Conservation (phyloP, 2,113 vertebrate genomes). For the Podocnemis expansa region DNA sequence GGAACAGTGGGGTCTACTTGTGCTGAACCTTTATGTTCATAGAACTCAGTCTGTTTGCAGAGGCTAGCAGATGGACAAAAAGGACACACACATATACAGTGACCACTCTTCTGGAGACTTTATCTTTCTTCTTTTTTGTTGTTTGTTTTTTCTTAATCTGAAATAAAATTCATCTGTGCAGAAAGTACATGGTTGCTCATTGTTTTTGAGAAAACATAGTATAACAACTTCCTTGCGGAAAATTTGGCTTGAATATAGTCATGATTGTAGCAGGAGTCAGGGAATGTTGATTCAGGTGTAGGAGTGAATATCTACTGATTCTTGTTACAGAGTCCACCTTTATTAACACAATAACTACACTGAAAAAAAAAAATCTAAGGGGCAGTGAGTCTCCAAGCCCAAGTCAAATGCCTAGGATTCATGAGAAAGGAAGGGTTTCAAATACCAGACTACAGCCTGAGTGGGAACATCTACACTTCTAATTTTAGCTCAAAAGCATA, state of each 20-base stretch:
- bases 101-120: neutral
- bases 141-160: neutral
- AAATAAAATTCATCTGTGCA: neutral
- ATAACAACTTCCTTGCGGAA: neutral
- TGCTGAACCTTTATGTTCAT: neutral
- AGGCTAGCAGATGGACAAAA: neutral
- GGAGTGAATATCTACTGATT: neutral
- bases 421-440: too few relatives aligned
- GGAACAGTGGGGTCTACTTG: neutral
- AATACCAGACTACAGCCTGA: too few relatives aligned
- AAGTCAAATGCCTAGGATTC: too few relatives aligned
- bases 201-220: neutral
- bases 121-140: neutral
- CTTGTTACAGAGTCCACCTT: neutral
- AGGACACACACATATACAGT: neutral
- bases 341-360: neutral
- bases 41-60: neutral
- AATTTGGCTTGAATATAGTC: neutral
- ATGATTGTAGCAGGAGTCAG: neutral
- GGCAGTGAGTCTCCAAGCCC: too few relatives aligned
- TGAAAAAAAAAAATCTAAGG: too few relatives aligned
- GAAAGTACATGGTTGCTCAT: neutral
- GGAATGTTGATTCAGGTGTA: neutral
- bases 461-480: too few relatives aligned
- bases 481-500: too few relatives aligned